Conservation (phyloP, 2,113 vertebrate genomes). For the Suricata suricatta region DNA sequence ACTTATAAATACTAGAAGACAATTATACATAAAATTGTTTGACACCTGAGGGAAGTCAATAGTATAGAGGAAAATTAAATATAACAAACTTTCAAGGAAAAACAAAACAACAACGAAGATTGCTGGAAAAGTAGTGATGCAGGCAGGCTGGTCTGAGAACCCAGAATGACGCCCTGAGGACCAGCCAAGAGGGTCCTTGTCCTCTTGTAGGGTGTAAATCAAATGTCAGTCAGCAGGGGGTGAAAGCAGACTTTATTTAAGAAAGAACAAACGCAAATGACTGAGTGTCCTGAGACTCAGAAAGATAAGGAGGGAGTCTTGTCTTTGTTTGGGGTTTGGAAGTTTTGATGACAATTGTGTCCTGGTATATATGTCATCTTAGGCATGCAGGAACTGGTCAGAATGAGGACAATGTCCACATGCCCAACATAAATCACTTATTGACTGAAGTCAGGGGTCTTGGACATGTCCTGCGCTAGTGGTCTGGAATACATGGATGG, state of each 20-base stretch:
- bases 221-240: not conserved
- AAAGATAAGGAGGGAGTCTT: not conserved
- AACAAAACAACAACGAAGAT: not conserved
- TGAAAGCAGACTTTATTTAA: not conserved
- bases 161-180: not conserved
- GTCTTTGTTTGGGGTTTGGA: not conserved
- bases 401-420: not conserved
- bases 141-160: not conserved
- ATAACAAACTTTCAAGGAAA: not conserved
- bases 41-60: not conserved
- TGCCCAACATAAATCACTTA: not conserved
- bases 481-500: not conserved
- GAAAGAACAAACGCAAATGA: not conserved
- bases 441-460: not conserved
- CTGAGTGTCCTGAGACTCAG: not conserved
- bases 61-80: not conserved
- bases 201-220: not conserved
- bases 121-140: not conserved
- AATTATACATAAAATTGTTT: not conserved
- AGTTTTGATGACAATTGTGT: not conserved
- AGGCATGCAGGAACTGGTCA: not conserved
- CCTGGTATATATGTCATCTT: not conserved
- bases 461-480: not conserved
- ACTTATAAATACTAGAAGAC: not conserved
- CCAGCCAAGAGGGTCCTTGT: not conserved